phyloP scores from a whole-genome alignment of 2,888 invertebrate genomes.

The Copidosoma aretas region DNA sequence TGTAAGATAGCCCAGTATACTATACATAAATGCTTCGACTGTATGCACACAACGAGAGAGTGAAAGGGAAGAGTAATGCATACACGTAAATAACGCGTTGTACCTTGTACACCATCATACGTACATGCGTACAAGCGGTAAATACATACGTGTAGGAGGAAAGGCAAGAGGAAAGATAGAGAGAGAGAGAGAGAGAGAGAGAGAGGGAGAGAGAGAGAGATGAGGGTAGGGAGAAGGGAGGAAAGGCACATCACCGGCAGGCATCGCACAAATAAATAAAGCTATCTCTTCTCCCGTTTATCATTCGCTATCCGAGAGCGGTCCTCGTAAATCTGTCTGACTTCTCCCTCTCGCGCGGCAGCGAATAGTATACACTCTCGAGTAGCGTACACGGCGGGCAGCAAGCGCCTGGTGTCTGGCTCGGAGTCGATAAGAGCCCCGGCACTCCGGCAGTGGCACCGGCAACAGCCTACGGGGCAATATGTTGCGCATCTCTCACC shows the following conservation, averaged over 20 bases:
- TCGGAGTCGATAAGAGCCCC: conserved; percentile 37
- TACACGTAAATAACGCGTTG: conserved; percentile 26
- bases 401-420: conserved; percentile 25
- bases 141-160: too few species aligned
- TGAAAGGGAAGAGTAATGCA: conserved; percentile 5
- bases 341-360: conserved; percentile 42
- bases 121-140: conserved; percentile 7
- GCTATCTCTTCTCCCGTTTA: conserved; percentile 69
- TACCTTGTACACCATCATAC: conserved; percentile 7
- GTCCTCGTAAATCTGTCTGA: conserved; percentile 65
- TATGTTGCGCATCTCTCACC: conserved; percentile 54
- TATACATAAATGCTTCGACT: too few species aligned
- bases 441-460: conserved; percentile 50
- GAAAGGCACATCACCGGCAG: conserved; percentile 52
- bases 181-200: conserved; percentile 20
- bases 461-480: conserved; percentile 55
- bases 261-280: conserved; percentile 69
- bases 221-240: conserved; percentile 23
- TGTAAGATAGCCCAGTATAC: too few species aligned
- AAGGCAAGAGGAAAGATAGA: conserved; percentile 23
- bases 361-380: conserved; percentile 41
- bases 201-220: conserved; percentile 18
- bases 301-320: conserved; percentile 64
- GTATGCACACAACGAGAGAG: conserved; percentile 2
- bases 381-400: neutral